These are phyloP conservation scores for Cyanoderma ruficeps DNA, from an alignment of 2,113 vertebrate species.

Conservation along the genomic window DNA sequence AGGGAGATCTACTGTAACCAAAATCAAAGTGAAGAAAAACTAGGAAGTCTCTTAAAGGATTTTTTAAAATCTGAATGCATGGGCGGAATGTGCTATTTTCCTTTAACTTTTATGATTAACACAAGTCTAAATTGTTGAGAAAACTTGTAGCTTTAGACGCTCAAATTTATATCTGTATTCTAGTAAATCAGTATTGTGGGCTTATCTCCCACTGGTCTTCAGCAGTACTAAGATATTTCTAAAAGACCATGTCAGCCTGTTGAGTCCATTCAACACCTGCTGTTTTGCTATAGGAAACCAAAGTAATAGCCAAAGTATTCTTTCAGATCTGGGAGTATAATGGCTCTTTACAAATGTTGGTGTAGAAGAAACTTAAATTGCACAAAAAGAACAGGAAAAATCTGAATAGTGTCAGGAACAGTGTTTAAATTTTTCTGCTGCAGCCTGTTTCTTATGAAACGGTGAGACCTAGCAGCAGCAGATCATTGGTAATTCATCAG, in stretches of 20 bases:
- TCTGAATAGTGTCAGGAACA: neutral
- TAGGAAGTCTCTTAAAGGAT: neutral
- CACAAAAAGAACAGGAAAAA: neutral
- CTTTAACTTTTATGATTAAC: neutral
- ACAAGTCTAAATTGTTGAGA: neutral
- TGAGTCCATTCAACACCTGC: neutral
- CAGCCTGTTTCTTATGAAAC: neutral
- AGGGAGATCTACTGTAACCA: neutral
- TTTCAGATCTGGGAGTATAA: neutral
- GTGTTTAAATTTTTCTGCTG: neutral
- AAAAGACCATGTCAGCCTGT: rapidly evolving
- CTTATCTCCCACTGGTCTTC: neutral
- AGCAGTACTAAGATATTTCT: neutral
- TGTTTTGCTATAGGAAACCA: neutral
- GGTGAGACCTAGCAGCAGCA: neutral
- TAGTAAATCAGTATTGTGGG: neutral
- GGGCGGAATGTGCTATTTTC: neutral
- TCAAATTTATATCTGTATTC: neutral
- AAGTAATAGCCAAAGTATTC: neutral
- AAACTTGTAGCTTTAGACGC: neutral
- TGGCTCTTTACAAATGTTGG: neutral
- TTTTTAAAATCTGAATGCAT: neutral
- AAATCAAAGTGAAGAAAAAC: neutral
- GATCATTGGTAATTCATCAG: neutral
- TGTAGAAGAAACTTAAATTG: neutral